Percentiles rank a stretch among this genome's conserved stretches.
Conservation (phyloP, 2,888 invertebrate species). For the Drosophila bunnanda region DNA sequence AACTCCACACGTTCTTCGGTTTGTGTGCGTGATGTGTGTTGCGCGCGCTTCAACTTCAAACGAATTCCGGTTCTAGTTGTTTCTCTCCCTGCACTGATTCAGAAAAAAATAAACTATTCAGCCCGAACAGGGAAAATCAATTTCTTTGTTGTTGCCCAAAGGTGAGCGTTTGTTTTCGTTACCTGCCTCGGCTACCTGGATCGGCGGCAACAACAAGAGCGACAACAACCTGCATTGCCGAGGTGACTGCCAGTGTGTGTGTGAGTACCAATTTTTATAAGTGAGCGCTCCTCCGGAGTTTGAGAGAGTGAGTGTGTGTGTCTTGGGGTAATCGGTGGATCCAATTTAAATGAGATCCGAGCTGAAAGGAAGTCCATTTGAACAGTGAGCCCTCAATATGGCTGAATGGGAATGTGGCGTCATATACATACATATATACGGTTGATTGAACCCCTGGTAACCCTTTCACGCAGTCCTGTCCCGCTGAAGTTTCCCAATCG, state of each 20-base stretch:
- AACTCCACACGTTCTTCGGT: slow-evolving; percentile 10
- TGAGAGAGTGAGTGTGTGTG: slow-evolving; percentile 1
- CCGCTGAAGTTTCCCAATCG: not conserved
- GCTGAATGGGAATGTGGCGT: slow-evolving; percentile 6
- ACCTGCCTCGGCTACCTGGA: slow-evolving; percentile 43
- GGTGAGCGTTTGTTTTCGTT: slow-evolving; percentile 53
- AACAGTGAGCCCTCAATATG: slow-evolving; percentile 43
- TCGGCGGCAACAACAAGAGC: slow-evolving; percentile 33
- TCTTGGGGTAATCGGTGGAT: slow-evolving; percentile 57
- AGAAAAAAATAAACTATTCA: slow-evolving; percentile 53
- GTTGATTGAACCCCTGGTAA: slow-evolving; percentile 1
- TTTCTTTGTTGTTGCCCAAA: slow-evolving; percentile 65
- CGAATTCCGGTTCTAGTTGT: slow-evolving; percentile 71
- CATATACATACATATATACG: too few relatives aligned
- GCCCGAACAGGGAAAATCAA: slow-evolving; percentile 72
- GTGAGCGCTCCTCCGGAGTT: not conserved
- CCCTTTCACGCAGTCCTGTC: not conserved
- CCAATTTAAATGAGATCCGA: slow-evolving; percentile 70
- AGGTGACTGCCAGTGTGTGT: slow-evolving; percentile 18
- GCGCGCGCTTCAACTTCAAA: slow-evolving; percentile 68
- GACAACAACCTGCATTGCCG: slow-evolving; percentile 32
- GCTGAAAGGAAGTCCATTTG: slow-evolving; percentile 12
- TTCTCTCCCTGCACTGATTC: slow-evolving; percentile 66
- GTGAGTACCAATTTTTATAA: slow-evolving; percentile 35
- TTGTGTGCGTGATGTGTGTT: slow-evolving; percentile 41